Percentiles rank a stretch among this genome's conserved stretches.
Evolutionary conservation across 2,888 invertebrate species (phyloP).

Genomic region (Junonia oenone): DNA sequence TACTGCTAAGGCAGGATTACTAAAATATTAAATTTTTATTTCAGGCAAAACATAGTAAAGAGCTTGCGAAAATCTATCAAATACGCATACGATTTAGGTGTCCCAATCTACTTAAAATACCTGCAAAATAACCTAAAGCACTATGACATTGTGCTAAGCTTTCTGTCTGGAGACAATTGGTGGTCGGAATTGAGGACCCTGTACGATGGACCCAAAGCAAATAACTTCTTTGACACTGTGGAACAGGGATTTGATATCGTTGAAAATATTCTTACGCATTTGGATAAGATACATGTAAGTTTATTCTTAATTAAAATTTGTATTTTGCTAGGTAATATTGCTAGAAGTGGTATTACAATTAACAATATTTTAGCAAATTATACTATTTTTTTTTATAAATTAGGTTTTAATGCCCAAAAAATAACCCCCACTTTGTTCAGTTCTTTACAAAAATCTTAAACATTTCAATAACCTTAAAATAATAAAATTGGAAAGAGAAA

Average conservation of each 20-base stretch:
- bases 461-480: too few relatives aligned
- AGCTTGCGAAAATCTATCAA: constrained; percentile 47
- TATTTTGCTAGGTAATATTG: too few relatives aligned
- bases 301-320: too few relatives aligned
- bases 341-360: too few relatives aligned
- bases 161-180: constrained; percentile 63
- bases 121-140: constrained; percentile 56
- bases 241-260: constrained; percentile 58
- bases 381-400: too few relatives aligned
- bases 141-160: constrained; percentile 51
- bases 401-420: too few relatives aligned
- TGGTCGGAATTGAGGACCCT: constrained; percentile 50
- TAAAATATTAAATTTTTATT: constrained; percentile 25
- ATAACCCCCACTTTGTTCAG: too few relatives aligned
- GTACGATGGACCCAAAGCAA: constrained; percentile 52
- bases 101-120: constrained; percentile 61
- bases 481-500: too few relatives aligned
- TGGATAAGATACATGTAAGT: constrained; percentile 68
- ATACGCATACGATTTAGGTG: constrained; percentile 56
- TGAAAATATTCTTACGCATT: constrained; percentile 54
- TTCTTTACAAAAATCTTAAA: too few relatives aligned
- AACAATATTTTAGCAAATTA: too few relatives aligned
- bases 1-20: too few relatives aligned
- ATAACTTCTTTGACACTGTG: constrained; percentile 47
- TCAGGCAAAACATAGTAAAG: constrained; percentile 48